phyloP scores from a whole-genome alignment of 2,797 vertebrate species.

The Hypotaenidia philippensis region DNA sequence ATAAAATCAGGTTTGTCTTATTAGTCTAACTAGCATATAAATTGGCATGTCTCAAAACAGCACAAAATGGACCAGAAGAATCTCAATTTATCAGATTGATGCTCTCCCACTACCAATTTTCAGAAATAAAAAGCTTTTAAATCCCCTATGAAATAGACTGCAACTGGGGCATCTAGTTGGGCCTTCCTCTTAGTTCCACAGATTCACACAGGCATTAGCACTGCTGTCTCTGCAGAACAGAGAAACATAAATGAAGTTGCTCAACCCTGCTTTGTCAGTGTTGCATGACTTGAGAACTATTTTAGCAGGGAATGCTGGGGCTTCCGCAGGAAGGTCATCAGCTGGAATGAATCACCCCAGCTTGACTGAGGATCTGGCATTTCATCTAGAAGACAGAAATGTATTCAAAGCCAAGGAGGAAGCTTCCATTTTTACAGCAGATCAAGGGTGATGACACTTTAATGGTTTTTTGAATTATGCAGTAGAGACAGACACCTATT shows the following conservation, averaged over 20 bases:
- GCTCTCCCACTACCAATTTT: background rate
- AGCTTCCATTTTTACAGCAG: conserved; percentile 11
- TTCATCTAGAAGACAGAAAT: background rate
- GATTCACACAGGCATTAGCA: background rate
- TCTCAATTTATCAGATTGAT: background rate
- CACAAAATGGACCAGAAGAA: background rate
- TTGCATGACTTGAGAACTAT: background rate
- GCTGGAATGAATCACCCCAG: background rate
- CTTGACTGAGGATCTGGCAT: background rate
- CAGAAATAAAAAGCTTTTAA: background rate
- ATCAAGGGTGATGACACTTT: background rate
- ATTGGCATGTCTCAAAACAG: background rate
- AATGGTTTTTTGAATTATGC: background rate
- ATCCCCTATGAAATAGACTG: background rate
- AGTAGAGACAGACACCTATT: background rate
- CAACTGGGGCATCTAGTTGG: background rate
- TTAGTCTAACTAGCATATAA: background rate
- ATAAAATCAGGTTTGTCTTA: background rate
- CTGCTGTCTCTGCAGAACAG: background rate
- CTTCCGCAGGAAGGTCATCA: background rate
- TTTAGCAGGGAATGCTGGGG: background rate
- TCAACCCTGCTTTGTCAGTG: background rate
- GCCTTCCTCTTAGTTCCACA: background rate
- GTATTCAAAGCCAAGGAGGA: background rate
- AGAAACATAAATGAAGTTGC: background rate